phyloP scores from a whole-genome alignment of 1,140 invertebrate genomes.

The Acromyrmex charruanus region DNA sequence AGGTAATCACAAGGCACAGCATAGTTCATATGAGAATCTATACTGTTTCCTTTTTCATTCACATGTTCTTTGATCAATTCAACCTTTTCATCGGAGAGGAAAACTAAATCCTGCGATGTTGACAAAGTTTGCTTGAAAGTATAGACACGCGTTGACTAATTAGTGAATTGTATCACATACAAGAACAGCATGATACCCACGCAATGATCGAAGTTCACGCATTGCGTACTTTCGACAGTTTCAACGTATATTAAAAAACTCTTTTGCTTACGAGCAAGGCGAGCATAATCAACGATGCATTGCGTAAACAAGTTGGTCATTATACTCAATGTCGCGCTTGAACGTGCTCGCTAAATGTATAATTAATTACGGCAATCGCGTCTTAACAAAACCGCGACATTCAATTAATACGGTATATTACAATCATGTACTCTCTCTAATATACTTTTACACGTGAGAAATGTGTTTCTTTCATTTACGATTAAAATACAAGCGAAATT shows the following conservation, averaged over 20 bases:
- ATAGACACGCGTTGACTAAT: background rate
- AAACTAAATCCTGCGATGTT: background rate
- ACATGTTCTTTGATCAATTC: conserved; percentile 1
- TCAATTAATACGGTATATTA: background rate
- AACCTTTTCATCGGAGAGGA: background rate
- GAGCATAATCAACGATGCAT: background rate
- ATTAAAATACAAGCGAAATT: background rate
- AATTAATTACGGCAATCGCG: conserved; percentile 32
- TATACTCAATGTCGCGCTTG: conserved; percentile 49
- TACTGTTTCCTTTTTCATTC: background rate
- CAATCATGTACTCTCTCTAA: background rate
- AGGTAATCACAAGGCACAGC: background rate
- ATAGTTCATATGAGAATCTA: background rate
- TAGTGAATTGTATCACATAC: conserved; percentile 8
- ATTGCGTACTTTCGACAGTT: background rate
- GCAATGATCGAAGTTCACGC: background rate
- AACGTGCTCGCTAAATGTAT: conserved; percentile 30
- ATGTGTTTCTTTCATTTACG: background rate
- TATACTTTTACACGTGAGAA: background rate
- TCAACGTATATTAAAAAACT: conserved; percentile 14
- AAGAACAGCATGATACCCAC: background rate
- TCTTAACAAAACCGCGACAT: background rate
- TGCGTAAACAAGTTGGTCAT: conserved; percentile 49
- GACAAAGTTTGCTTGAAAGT: background rate
- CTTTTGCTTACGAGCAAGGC: conserved; percentile 5